phyloP scores from a whole-genome alignment of 2,888 invertebrate species.

The Tanytarsus gracilentus region DNA sequence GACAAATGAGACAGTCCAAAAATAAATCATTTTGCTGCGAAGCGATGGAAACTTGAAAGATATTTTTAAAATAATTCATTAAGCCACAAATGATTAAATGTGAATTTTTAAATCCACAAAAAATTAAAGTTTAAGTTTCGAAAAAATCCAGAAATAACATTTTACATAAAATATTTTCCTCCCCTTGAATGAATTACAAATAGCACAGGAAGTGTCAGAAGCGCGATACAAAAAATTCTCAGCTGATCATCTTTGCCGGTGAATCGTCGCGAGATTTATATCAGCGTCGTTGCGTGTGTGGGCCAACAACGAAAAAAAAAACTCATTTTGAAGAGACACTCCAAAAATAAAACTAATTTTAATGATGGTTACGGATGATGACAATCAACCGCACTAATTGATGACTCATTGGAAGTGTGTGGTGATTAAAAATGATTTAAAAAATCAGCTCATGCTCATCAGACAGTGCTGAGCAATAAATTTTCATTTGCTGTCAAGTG shows the following conservation, averaged over 20 bases:
- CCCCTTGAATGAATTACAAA: not conserved
- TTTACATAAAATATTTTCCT: not conserved
- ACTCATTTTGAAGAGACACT: not conserved
- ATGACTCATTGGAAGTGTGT: not conserved
- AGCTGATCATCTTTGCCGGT: not conserved
- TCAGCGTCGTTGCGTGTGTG: not conserved
- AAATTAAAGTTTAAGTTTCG: not conserved
- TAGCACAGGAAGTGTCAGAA: constrained; percentile 4
- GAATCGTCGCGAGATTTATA: not conserved
- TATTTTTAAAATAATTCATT: too few relatives aligned
- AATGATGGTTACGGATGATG: not conserved
- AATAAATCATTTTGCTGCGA: too few relatives aligned
- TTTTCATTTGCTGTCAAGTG: not conserved
- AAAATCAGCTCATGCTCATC: not conserved
- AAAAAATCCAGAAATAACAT: not conserved
- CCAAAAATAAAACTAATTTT: not conserved
- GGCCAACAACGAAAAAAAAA: not conserved
- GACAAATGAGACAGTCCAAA: too few relatives aligned
- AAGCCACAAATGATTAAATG: too few relatives aligned
- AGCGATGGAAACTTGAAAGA: too few relatives aligned
- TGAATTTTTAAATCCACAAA: too few relatives aligned
- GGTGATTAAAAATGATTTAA: not conserved
- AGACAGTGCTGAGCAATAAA: not conserved
- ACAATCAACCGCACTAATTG: not conserved
- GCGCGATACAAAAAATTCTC: not conserved